A percentile compares a stretch with the other conserved stretches of the same genome.
Evolutionary conservation across 2,888 invertebrate species (phyloP).

Genomic region (Bombyx huttoni): DNA sequence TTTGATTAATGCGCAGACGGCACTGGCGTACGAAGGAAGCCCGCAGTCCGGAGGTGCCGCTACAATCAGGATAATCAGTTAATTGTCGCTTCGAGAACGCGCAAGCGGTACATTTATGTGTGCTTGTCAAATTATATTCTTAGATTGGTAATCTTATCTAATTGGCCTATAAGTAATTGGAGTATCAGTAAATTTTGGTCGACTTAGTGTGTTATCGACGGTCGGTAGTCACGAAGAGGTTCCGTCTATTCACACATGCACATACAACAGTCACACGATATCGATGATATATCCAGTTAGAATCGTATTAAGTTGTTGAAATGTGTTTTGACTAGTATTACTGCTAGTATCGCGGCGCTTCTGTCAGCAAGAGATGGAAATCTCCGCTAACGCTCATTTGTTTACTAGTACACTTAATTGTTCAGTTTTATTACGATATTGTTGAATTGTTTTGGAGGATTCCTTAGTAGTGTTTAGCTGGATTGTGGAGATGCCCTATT

Average conservation of each 20-base stretch:
- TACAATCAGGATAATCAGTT: background rate
- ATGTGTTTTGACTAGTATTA: no score
- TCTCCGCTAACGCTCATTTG: background rate
- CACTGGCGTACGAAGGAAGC: no score
- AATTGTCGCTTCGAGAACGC: background rate
- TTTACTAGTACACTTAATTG: background rate
- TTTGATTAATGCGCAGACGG: no score
- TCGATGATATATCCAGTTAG: background rate
- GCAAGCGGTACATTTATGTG: background rate
- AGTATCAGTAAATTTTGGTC: background rate
- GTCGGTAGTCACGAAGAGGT: background rate
- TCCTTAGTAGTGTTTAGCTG: background rate
- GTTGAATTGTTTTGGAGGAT: background rate
- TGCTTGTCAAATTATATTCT: background rate
- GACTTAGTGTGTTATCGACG: background rate
- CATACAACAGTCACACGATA: background rate
- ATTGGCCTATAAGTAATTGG: background rate
- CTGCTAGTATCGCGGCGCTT: no score
- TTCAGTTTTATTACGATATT: background rate
- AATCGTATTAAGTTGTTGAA: background rate
- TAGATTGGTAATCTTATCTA: background rate
- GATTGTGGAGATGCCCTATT: constrained; percentile 29
- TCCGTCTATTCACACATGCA: background rate
- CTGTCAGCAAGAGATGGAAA: background rate
- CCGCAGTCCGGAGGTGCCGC: no score